Conservation (phyloP, 2,797 vertebrate genomes). For the Sebastes goodei region DNA sequence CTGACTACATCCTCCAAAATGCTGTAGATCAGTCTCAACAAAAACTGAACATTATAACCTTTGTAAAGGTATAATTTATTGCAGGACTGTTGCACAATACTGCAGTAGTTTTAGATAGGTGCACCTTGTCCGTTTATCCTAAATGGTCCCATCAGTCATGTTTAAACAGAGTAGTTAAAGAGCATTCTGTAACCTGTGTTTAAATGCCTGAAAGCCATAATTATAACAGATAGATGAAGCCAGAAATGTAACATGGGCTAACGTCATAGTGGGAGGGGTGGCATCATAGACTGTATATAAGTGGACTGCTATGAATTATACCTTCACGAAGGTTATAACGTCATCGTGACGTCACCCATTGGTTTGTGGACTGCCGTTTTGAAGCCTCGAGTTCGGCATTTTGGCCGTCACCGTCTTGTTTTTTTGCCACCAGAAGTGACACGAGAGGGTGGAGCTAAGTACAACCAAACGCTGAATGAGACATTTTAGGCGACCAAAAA, state of each 20-base stretch:
- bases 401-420: rapidly evolving
- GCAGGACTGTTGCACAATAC: background rate
- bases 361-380: no score
- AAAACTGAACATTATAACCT: background rate
- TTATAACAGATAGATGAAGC: background rate
- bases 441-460: no score
- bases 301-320: no score
- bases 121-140: background rate
- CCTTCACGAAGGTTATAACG: no score
- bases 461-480: no score
- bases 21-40: background rate
- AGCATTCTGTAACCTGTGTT: background rate
- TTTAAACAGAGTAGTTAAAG: background rate
- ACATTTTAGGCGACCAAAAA: no score
- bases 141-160: background rate
- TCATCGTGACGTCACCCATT: no score
- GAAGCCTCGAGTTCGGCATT: no score
- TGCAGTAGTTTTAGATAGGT: background rate
- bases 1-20: background rate
- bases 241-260: background rate
- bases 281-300: no score
- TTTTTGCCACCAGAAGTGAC: no score
- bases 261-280: no score
- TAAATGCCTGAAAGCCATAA: background rate
- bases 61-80: background rate